Evolutionary conservation across 2,113 vertebrate species (phyloP), one percentile per base, ranked within the genome.

Genomic region (Pseudopipra pipra): DNA sequence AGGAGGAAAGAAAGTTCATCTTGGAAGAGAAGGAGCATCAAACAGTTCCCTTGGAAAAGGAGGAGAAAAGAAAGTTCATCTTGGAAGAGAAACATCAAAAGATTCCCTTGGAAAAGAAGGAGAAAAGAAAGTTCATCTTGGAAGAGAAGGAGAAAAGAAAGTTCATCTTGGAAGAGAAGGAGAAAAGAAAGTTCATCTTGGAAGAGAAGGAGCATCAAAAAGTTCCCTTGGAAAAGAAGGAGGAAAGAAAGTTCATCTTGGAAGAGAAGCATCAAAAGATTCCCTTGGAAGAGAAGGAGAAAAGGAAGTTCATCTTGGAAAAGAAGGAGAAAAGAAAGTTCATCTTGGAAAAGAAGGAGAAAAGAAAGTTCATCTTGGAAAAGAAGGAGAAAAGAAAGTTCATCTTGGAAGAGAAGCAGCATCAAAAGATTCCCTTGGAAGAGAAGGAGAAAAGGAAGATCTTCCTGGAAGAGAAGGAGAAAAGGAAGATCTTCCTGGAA

Each of bases 91-190:
- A 59, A 33, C 10, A 39, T 39, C 37, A 39, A 39, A 39, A 39
- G 37, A 39, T 39, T 39, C 37, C 37, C 37, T 39, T 58, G 33
- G 55, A 58, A 58, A 9, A 59, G 56, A 14, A 59, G 31, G 13
- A n/a, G 33, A 14, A n/a, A 12, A 21, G 54, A 33, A 56, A 52
- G 27, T 30, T 54, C 14, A 30, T 54, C 51, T 16, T 30, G 33
- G 56, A 54, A 54, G 9, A 27, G 30, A 31, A 14, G 47, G 39
- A 28, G 51, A 39, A 43, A 44, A 51, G 35, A 43, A 66, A 49
- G 10, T 4, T n/a, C 3, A 0, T 8, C 15, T 8, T 23, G 19
- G 15, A 67, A 18, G 4, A n/a, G 9, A 52, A 52, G 25, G 28
- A 55, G 52, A 31, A 55, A 55, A 31, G 30, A 55, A 31, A 31